Evolutionary conservation across 2,113 vertebrate genomes (phyloP), one percentile per base, ranked within the genome.

Genomic region (Phaethon lepturus): DNA sequence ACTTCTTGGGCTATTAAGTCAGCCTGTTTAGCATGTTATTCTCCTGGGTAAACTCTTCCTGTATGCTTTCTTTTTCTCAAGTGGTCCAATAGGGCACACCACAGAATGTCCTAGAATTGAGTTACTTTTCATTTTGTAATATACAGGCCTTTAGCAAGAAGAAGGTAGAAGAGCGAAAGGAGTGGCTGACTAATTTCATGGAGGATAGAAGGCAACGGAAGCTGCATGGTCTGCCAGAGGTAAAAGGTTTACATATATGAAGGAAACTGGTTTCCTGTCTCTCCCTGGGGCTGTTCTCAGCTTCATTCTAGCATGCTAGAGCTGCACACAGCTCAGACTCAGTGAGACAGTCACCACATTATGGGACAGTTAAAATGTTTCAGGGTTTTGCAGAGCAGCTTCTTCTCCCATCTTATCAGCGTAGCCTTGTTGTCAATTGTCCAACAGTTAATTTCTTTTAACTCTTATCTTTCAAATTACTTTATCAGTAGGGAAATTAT

Each of bases 161-260:
- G 96, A 99, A 99, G 95, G 90, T 98, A 53, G 99, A 99, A 3
- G 99, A 99, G 96, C 98, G 99, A 50, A 99, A 99, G 97, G 99
- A 99, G 94, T 99, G 99, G 99, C 98, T 99, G 97, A 99, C 99
- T 71, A 99, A 98, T 97, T 99, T 99, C 97, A 99, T 99, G 99
- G 96, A 98, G 71, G 98, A 99, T 87, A 98, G 99, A 91, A 98
- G 99, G 50, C 99, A 99, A 91, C 98, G 99, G 84, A 98, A 99
- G 64, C 98, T 99, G 96, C 99, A 99, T 82, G 99, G 99, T 92
- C 98, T 99, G 92, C 99, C 99, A 60, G 99, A 99, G 98, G 99
- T 99, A 96, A 97, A 91, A 80, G 63, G 80, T 90, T 96, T 95
- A 94, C 42, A 18, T 66, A 22, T 60, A 53, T 74, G 75, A 76